Percentiles rank a stretch among this genome's conserved stretches.
These are phyloP conservation scores for Dolichopus griseipennis DNA, from an alignment of 2,888 invertebrate genomes.

Conservation along the genomic window DNA sequence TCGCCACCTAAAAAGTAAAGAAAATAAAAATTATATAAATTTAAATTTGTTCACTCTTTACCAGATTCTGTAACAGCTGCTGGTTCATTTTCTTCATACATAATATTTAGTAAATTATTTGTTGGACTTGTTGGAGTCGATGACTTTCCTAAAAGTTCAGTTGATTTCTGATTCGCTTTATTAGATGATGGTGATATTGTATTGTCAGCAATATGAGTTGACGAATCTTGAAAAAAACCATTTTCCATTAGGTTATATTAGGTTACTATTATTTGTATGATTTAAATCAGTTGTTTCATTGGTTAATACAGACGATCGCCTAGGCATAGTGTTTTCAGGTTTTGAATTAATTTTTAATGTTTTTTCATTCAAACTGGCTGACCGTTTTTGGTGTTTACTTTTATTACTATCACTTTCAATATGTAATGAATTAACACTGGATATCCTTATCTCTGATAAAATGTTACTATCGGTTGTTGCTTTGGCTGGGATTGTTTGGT, in stretches of 20 bases:
- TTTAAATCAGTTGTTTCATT: neutral
- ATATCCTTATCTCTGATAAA: neutral
- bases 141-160: neutral
- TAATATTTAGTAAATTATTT: slow-evolving; percentile 13
- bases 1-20: neutral
- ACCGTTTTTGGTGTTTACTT: neutral
- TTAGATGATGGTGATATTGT: neutral
- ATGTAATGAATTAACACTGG: neutral
- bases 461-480: neutral
- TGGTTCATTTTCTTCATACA: slow-evolving; percentile 22
- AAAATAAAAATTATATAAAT: no score
- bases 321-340: neutral
- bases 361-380: no score
- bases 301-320: neutral
- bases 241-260: neutral
- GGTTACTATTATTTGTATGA: neutral
- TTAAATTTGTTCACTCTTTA: neutral
- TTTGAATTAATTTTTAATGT: neutral
- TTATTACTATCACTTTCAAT: neutral
- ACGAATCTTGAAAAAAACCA: neutral
- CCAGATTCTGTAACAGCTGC: slow-evolving; percentile 24
- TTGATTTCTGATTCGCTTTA: no score
- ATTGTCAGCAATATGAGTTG: neutral
- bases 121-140: neutral
- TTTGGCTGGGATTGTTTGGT: neutral